Base-by-base conservation (phyloP, 1,140 invertebrate species). In the Cydia strobilella region DNA sequence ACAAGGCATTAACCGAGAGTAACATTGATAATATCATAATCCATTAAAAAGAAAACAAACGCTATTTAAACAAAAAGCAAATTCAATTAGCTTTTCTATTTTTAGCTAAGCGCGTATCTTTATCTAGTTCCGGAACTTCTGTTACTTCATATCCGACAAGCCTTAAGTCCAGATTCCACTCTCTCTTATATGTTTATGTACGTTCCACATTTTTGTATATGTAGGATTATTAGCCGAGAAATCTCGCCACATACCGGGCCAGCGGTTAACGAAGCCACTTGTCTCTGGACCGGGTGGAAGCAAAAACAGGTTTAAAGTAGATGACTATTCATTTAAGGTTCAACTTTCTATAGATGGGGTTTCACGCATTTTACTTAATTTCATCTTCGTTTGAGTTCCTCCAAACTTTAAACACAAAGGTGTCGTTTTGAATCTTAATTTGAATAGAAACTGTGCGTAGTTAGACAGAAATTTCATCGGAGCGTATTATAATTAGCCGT, bases 201-300 rank as follows among this genome's bases (percentile, higher is more conserved):
- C 80, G 85, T 84, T 84, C 85, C 77, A 86, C 81, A 86, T 88
- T 80, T 83, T 80, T 82, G 79, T 84, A 80, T 82, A 75, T 77
- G 75, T 76, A 78, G 27, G 45, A 79, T 80, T 83, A 83, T 84
- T 85, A 85, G 82, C 75, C 79, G 82, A 86, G 82, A 84, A 80
- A 74, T 78, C 76, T 76, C 69, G 51, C 75, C 74, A 76, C 78
- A 82, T 76, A 77, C 75, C 45, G 76, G 76, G 74, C 76, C 75
- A 75, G 39, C 74, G 74, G 76, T 72, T 79, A 80, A 78, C 73
- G 74, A 80, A 78, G 78, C 75, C 48, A 77, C 73, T 81, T 73
- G 75, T 77, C 82, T 77, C 42, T 73, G 72, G 20, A 81, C 77
- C 69, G 72, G 77, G 72, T 73, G 77, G 77, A 73, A 20, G 23